Evolutionary conservation across 1,140 invertebrate genomes (phyloP).

Genomic region (Dendrolimus punctatus): DNA sequence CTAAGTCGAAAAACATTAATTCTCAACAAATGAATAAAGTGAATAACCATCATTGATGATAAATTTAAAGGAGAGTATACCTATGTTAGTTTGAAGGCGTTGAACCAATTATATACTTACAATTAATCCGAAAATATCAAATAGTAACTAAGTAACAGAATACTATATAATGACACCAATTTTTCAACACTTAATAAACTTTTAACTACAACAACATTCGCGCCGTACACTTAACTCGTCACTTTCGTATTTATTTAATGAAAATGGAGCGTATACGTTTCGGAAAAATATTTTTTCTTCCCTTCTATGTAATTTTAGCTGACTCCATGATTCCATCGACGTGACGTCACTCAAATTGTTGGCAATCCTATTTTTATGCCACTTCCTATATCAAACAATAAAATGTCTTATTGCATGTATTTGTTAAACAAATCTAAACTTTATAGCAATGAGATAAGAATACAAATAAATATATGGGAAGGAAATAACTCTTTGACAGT

Average conservation of each 20-base stretch:
- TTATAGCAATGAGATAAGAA: conserved; percentile 41
- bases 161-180: too few relatives aligned
- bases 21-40: too few relatives aligned
- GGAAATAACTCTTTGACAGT: conserved; percentile 22
- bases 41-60: too few relatives aligned
- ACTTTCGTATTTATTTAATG: conserved; percentile 40
- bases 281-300: conserved; percentile 45
- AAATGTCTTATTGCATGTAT: conserved; percentile 27
- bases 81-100: too few relatives aligned
- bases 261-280: conserved; percentile 46
- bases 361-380: conserved; percentile 68
- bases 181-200: too few relatives aligned
- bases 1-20: conserved; percentile 4
- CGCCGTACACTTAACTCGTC: conserved; percentile 35
- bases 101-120: too few relatives aligned
- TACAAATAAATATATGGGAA: conserved; percentile 34
- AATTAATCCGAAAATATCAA: too few relatives aligned
- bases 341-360: conserved; percentile 66
- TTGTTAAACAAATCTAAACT: conserved; percentile 40
- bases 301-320: conserved; percentile 66
- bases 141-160: conserved; percentile 17
- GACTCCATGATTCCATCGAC: conserved; percentile 46
- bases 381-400: conserved; percentile 50
- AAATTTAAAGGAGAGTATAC: too few relatives aligned
- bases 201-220: conserved; percentile 27